Conservation (phyloP, 2,797 vertebrate species). For the Pagetopsis macropterus region DNA sequence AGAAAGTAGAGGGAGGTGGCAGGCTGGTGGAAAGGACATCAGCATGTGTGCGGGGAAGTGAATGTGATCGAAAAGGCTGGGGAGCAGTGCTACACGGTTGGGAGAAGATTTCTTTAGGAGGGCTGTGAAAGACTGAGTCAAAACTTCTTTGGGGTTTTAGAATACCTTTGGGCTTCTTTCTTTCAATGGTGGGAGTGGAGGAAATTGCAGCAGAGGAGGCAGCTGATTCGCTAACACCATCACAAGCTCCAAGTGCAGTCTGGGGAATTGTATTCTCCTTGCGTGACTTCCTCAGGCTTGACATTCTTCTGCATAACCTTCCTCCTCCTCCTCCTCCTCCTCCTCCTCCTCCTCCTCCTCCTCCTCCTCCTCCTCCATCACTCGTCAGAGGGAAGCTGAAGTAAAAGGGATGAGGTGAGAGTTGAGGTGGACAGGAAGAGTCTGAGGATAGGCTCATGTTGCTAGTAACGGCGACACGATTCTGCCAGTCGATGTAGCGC, state of each 20-base stretch:
- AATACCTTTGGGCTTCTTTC: conserved; percentile 84
- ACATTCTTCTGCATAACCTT: conserved; percentile 51
- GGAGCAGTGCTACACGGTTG: conserved; percentile 33
- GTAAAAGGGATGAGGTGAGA: conserved; percentile 57
- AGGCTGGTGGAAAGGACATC: conserved; percentile 51
- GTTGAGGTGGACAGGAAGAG: conserved; percentile 40
- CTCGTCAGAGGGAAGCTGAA: conserved; percentile 71
- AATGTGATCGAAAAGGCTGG: conserved; percentile 43
- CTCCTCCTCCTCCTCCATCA: conserved; percentile 39
- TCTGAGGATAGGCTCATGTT: conserved; percentile 51
- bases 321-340: conserved; percentile 22
- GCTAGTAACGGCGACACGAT: conserved; percentile 63
- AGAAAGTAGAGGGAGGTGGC: conserved; percentile 62
- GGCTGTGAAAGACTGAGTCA: conserved; percentile 74
- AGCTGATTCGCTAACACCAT: conserved; percentile 39
- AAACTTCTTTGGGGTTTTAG: conserved; percentile 84
- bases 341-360: conserved; percentile 38
- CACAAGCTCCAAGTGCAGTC: conserved; percentile 52
- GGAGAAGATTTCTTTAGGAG: conserved; percentile 55
- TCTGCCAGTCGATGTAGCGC: conserved; percentile 89
- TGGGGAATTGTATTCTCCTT: conserved; percentile 85
- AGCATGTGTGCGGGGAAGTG: conserved; percentile 32
- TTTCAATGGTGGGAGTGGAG: conserved; percentile 54
- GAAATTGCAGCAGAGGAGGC: conserved; percentile 34
- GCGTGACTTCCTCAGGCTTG: conserved; percentile 83